Base-by-base conservation (phyloP, 1,140 invertebrate species). In the Sipha flava region DNA sequence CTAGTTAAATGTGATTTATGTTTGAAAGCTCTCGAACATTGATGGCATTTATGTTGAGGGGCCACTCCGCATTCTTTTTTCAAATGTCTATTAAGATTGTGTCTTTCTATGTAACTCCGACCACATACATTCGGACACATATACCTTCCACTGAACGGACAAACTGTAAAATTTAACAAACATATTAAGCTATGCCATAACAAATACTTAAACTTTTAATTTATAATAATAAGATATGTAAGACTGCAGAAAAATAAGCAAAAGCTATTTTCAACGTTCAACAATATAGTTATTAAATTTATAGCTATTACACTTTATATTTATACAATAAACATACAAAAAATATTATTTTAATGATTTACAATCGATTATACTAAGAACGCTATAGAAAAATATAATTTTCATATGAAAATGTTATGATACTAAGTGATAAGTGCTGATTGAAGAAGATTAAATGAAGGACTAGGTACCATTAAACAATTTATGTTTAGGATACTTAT, bases 41-140 rank as follows among this genome's bases (percentile, higher is more conserved):
- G 84, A 21, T 84, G 34, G 23, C 81, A 81, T 31, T 21, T 16
- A 45, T 80, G 81, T 45, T 81, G 84, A 14, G 86, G 85, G 64
- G 83, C 83, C 18, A 85, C 84, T 9, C 88, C 89, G 79, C 88
- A 90, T 82, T 90, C 88, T 83, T 85, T 85, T 77, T 83, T 85
- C 81, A 88, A 85, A 54, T 84, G 83, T n/a, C 80, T 87, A 81
- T 87, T 89, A 21, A 88, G 82, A 66, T 88, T 88, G 9, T 86
- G 84, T 75, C 86, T 85, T 79, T 88, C 87, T 31, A 87, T 88
- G 31, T 87, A 87, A 66, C 85, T 87, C 80, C 87, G 86, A 12
- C 85, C 84, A 83, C 88, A 89, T 14, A 0, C 45, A 31, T 80
- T 80, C 16, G 80, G 80, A 23, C 80, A 80, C 2, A 75, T n/a